Conservation (phyloP, 2,113 vertebrate genomes). For the Enhydra lutris region DNA sequence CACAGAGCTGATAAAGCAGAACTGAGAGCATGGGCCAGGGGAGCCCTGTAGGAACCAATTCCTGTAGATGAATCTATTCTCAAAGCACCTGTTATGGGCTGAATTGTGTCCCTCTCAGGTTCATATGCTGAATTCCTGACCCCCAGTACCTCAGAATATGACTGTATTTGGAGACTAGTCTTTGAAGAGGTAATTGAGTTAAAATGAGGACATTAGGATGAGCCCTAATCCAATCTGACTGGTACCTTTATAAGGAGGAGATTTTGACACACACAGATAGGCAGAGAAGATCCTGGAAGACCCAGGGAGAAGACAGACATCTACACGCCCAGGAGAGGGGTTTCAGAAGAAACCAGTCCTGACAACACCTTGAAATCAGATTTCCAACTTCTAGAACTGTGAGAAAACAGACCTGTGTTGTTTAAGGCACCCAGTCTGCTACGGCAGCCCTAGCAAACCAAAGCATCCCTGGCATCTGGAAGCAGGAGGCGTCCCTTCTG, state of each 20-base stretch:
- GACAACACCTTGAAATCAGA: not conserved
- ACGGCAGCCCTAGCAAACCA: not conserved
- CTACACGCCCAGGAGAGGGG: not conserved
- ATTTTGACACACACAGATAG: not conserved
- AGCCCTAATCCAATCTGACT: not conserved
- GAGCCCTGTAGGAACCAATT: not conserved
- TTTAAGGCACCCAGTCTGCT: not conserved
- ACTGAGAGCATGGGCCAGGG: not conserved
- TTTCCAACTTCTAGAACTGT: not conserved
- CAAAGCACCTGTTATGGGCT: not conserved
- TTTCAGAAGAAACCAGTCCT: not conserved
- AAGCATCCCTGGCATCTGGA: not conserved
- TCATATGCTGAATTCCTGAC: not conserved
- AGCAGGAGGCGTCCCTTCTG: not conserved
- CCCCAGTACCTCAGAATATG: not conserved
- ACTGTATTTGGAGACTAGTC: not conserved
- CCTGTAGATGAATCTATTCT: not conserved
- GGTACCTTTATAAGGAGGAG: not conserved
- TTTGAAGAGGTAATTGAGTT: not conserved
- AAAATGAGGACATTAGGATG: not conserved
- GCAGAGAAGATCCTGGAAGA: not conserved
- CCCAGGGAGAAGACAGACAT: not conserved
- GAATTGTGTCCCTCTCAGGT: not conserved
- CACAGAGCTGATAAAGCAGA: not conserved
- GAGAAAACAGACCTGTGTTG: not conserved